Percentiles rank a stretch among this genome's conserved stretches.
phyloP scores from a whole-genome alignment of 2,797 vertebrate genomes.

The Anisognathus igniventris region DNA sequence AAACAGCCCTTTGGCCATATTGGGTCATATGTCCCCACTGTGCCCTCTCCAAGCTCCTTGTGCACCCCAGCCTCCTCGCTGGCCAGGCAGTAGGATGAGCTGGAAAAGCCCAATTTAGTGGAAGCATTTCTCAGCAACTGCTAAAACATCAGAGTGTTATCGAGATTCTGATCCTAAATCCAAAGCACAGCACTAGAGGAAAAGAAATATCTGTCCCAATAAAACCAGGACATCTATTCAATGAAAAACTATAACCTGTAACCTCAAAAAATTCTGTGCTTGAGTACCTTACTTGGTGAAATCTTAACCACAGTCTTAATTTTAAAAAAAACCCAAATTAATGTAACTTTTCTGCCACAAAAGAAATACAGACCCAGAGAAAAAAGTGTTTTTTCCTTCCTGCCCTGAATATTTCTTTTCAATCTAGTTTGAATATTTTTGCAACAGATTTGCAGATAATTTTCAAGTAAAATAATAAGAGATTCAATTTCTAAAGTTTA shows the following conservation, averaged over 20 bases:
- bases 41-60: neutral
- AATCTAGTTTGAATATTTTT: neutral
- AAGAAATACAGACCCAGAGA: neutral
- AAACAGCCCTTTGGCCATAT: neutral
- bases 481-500: neutral
- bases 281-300: neutral
- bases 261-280: neutral
- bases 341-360: neutral
- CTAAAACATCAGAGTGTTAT: neutral
- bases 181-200: neutral
- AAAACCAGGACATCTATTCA: neutral
- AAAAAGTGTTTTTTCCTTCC: neutral
- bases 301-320: neutral
- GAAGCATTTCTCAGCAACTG: neutral
- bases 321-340: neutral
- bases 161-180: neutral
- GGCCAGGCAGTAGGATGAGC: neutral
- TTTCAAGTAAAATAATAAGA: neutral
- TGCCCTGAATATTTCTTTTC: neutral
- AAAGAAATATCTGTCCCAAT: neutral
- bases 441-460: neutral
- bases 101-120: neutral
- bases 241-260: neutral
- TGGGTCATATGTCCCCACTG: neutral
- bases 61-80: rapidly evolving